Evolutionary conservation across 2,797 vertebrate genomes (phyloP), one percentile per base, ranked within the genome.

Genomic region (Rhinophrynus dorsalis): DNA sequence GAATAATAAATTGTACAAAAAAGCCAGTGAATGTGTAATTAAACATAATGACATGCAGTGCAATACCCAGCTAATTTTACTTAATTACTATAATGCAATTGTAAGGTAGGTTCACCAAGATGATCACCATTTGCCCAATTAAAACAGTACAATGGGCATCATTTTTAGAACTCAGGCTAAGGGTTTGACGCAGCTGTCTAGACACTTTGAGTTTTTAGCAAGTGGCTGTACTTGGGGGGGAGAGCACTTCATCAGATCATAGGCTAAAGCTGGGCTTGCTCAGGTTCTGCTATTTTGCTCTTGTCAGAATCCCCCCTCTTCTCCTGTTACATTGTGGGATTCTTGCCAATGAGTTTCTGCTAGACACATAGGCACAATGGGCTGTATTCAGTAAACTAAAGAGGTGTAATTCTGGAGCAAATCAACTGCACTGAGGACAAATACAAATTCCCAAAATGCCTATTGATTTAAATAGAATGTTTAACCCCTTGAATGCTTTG

Each of bases 91-190:
- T 24, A 58, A 37, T 48, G 23, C 42, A 33, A 58, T 58, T 45
- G 32, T 58, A 18, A 44, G 20, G 40, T 70, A 69, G 58, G 38
- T 30, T 62, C 54, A 27, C 67, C 48, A 42, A 50, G 60, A 47
- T 45, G 58, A 55, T 70, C 58, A 20, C 27, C 29, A 54, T 54
- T 29, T 54, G 27, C 33, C 27, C 51, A 54, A 54, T 54, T 54
- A 54, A 54, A 33, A 24, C 29, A 30, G n/a, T 20, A 54, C 51
- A 54, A 32, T 54, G 51, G 33, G 29, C 29, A 54, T 33, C 6
- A 6, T 17, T 42, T 5, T 42, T n/a, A 42, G 38, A 42, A 42
- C 38, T 15, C 37, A 20, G 48, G 18, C 23, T 15, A 38, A 37
- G n/a, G 3, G 32, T 26, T 26, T 33, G 15, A 26, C 50, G 23